phyloP scores from a whole-genome alignment of 2,113 vertebrate genomes.

The Cisticola juncidis region DNA sequence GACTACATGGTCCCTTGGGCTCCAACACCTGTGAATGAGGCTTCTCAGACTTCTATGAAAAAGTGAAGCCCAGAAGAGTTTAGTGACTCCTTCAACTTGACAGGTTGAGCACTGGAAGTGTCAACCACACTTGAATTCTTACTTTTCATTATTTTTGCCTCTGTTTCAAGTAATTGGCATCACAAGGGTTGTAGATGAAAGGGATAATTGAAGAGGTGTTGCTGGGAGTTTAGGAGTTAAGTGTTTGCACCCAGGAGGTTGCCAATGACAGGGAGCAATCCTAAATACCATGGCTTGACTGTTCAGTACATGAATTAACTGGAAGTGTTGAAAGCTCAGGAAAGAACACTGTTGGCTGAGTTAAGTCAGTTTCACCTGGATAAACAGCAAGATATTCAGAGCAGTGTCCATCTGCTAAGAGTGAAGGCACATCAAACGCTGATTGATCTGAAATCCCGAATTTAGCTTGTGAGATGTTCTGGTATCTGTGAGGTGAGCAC shows the following conservation, averaged over 20 bases:
- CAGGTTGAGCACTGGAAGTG: not conserved
- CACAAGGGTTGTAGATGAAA: not conserved
- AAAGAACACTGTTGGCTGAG: not conserved
- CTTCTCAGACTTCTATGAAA: not conserved
- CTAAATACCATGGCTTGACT: not conserved
- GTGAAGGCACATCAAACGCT: not conserved
- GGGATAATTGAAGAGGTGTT: not conserved
- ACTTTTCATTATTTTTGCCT: not conserved
- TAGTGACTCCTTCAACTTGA: not conserved
- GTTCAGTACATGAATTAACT: not conserved
- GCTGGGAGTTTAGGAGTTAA: not conserved
- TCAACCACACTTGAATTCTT: not conserved
- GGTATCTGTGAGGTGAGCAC: not conserved
- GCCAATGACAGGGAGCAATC: not conserved
- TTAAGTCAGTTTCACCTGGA: not conserved
- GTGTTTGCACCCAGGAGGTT: not conserved
- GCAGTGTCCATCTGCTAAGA: not conserved
- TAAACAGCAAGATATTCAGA: not conserved
- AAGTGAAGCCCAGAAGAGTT: not conserved
- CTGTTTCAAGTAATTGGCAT: not conserved
- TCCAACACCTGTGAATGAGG: not conserved
- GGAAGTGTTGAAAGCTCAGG: not conserved
- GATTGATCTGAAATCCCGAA: not conserved
- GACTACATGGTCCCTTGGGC: not conserved
- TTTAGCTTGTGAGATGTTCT: not conserved